Percentiles rank a stretch among this genome's conserved stretches.
phyloP scores from a whole-genome alignment of 2,888 invertebrate species.

The Anthophora plumipes region DNA sequence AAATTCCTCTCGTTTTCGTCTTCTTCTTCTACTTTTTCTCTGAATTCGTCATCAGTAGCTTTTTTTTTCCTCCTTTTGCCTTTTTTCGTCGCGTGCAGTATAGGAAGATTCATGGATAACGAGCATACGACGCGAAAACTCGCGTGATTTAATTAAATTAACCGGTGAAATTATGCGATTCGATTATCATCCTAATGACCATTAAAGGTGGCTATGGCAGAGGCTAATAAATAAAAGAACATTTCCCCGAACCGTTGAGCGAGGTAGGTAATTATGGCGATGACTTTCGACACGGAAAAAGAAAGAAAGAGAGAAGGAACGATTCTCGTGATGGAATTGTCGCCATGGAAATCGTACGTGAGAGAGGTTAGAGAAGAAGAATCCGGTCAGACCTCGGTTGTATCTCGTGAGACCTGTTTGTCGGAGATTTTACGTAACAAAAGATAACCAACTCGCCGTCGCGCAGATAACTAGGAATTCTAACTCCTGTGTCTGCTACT shows the following conservation, averaged over 20 bases:
- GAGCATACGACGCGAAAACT: conserved; percentile 24
- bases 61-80: background rate
- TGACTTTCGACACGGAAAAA: conserved; percentile 41
- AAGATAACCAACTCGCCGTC: conserved; percentile 58
- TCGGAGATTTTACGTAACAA: conserved; percentile 67
- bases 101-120: conserved; percentile 32
- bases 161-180: conserved; percentile 40
- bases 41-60: background rate
- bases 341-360: conserved; percentile 52
- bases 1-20: background rate
- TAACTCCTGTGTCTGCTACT: conserved; percentile 34
- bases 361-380: conserved; percentile 43
- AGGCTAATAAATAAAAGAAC: conserved; percentile 46
- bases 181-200: conserved; percentile 62
- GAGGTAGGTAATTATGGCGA: conserved; percentile 37
- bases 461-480: conserved; percentile 59
- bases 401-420: conserved; percentile 68
- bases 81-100: background rate
- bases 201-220: conserved; percentile 32
- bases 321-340: conserved; percentile 17
- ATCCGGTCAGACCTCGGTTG: conserved; percentile 37
- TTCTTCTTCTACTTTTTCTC: too few species aligned
- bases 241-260: conserved; percentile 15
- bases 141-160: conserved; percentile 65
- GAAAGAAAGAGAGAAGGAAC: too few species aligned